Conservation (phyloP, 2,113 vertebrate genomes). For the Typhlomys cinereus region DNA sequence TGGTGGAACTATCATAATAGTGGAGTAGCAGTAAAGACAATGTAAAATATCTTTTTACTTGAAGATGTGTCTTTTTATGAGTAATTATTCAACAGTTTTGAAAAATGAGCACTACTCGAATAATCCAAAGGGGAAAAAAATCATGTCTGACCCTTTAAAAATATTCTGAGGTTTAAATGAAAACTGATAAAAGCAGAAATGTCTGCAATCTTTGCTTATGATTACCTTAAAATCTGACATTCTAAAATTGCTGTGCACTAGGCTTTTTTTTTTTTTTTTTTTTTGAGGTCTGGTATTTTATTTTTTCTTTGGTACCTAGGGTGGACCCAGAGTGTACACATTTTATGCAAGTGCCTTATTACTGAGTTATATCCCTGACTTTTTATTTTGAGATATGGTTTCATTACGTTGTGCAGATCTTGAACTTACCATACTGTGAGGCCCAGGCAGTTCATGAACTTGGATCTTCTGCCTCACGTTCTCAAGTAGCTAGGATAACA, state of each 20-base stretch:
- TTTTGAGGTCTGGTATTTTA: background rate
- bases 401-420: background rate
- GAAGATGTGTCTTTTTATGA: background rate
- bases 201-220: background rate
- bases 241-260: background rate
- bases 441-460: background rate
- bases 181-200: conserved; percentile 3
- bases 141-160: background rate
- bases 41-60: background rate
- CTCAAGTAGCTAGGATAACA: background rate
- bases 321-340: background rate
- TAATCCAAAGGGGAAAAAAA: background rate
- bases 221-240: background rate
- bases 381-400: background rate
- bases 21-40: background rate
- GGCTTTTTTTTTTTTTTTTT: background rate
- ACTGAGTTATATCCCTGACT: background rate
- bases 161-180: background rate
- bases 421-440: background rate
- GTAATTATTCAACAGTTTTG: conserved; percentile 6
- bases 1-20: background rate
- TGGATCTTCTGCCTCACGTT: background rate
- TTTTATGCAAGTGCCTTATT: background rate
- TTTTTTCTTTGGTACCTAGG: too few relatives aligned
- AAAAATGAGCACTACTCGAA: background rate